Evolutionary conservation across 1,140 invertebrate genomes (phyloP).

Genomic region (Trinorchestia longiramus): DNA sequence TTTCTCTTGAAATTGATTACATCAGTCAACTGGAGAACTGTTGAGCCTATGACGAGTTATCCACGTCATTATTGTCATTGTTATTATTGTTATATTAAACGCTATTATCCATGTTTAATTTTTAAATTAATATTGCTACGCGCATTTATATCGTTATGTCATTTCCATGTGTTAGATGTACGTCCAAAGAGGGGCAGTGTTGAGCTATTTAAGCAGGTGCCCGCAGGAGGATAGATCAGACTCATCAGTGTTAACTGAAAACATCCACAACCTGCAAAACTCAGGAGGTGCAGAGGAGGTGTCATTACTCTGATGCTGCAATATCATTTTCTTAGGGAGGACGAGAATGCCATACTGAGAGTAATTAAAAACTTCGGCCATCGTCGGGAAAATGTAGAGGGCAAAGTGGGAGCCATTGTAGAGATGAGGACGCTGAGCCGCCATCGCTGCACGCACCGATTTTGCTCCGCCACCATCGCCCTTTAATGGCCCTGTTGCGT

Average conservation of each 20-base stretch:
- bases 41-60: neutral
- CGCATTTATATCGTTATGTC: neutral
- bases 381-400: neutral
- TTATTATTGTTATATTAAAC: no score
- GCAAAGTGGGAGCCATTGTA: neutral
- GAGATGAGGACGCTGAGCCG: neutral
- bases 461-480: neutral
- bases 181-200: neutral
- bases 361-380: neutral
- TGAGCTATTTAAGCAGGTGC: neutral
- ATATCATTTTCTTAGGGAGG: neutral
- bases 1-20: neutral
- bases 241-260: neutral
- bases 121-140: no score
- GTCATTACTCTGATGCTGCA: neutral
- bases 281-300: neutral
- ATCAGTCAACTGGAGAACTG: neutral
- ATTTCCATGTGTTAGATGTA: neutral
- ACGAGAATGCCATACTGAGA: neutral
- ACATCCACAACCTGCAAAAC: neutral
- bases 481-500: neutral
- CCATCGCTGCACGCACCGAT: neutral
- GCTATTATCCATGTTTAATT: no score
- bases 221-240: neutral
- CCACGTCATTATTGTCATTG: neutral